Evolutionary conservation across 2,888 invertebrate species (phyloP), one percentile per base, ranked within the genome.

Genomic region (Nesidiocoris tenuis): DNA sequence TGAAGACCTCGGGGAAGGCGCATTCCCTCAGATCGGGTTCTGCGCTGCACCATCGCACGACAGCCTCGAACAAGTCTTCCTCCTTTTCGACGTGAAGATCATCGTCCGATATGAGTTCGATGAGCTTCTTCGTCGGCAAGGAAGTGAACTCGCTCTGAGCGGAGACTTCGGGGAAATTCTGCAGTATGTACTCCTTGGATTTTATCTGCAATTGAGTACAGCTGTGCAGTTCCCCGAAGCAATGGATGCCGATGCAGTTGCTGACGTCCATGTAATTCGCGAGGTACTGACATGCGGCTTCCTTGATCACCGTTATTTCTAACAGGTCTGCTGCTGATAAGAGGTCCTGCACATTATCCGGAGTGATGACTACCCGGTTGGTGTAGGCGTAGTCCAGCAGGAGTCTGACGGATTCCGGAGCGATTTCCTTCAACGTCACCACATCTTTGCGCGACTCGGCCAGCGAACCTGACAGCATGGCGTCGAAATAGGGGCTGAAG

Each of bases 161-260:
- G 66, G 81, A 81, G 16, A 84, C 83, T 24, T 83, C 82, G 61
- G 79, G 78, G 79, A 84, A 84, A 79, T 83, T 82, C 83, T 81
- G 80, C 17, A 85, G 81, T 18, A 84, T 83, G 79, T 82, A 85
- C 59, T 82, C 81, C 78, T 84, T 83, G 1, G 86, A 84, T 78
- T 83, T 83, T 16, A 82, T 81, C 77, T 83, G 83, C n/a, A 86
- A 82, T 54, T 84, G 83, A 17, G 80, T 81, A 79, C 86, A 86
- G 25, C 84, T 83, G 80, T 86, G 86, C 19, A 84, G 81, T 77
- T 86, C 84, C 19, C 86, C 85, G 80, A 86, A 85, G 78, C 85
- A 84, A 81, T 86, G 85, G 65, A 86, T 85, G 2, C 85, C 85
- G 21, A 86, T 80, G 80, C 85, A 85, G 80, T 86, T 87, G 12